phyloP scores from a whole-genome alignment of 2,888 invertebrate species.

The Matsumyia berberina region DNA sequence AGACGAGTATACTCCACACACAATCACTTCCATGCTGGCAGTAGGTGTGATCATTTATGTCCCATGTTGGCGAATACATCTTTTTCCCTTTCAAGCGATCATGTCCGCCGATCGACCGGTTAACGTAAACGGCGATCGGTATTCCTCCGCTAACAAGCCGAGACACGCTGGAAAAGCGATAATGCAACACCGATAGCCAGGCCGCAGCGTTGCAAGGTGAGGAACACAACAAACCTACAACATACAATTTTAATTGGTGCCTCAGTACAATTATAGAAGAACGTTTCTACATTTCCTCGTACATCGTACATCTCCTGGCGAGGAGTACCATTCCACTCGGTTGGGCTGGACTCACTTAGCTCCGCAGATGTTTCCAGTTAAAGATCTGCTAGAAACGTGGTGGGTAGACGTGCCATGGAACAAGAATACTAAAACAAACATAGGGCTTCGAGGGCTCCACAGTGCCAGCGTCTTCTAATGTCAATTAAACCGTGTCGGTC shows the following conservation, averaged over 20 bases:
- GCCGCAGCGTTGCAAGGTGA: slow-evolving; percentile 29
- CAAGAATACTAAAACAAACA: background rate
- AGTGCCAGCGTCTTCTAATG: slow-evolving; percentile 38
- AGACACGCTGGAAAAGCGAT: slow-evolving; percentile 53
- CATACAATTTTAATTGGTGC: slow-evolving; percentile 73
- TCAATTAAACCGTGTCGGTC: slow-evolving; percentile 49
- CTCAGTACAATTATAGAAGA: slow-evolving; percentile 62
- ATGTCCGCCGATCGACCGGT: slow-evolving; percentile 51
- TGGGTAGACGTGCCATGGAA: slow-evolving; percentile 5
- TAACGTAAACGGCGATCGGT: slow-evolving; percentile 58
- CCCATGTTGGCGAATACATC: slow-evolving; percentile 50
- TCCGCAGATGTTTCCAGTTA: slow-evolving; percentile 16
- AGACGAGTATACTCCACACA: background rate
- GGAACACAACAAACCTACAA: slow-evolving; percentile 49
- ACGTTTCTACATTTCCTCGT: slow-evolving; percentile 68
- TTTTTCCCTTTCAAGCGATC: slow-evolving; percentile 47
- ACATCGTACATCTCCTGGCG: slow-evolving; percentile 18
- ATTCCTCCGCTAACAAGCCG: slow-evolving; percentile 28
- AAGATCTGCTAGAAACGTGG: background rate
- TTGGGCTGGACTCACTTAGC: background rate
- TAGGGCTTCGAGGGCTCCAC: background rate
- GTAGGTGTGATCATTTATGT: slow-evolving; percentile 74
- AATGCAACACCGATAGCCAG: slow-evolving; percentile 64
- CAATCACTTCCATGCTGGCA: slow-evolving; percentile 1
- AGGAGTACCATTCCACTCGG: slow-evolving; percentile 12